Evolutionary conservation across 2,797 vertebrate genomes (phyloP).

Genomic region (Lateolabrax maculatus): DNA sequence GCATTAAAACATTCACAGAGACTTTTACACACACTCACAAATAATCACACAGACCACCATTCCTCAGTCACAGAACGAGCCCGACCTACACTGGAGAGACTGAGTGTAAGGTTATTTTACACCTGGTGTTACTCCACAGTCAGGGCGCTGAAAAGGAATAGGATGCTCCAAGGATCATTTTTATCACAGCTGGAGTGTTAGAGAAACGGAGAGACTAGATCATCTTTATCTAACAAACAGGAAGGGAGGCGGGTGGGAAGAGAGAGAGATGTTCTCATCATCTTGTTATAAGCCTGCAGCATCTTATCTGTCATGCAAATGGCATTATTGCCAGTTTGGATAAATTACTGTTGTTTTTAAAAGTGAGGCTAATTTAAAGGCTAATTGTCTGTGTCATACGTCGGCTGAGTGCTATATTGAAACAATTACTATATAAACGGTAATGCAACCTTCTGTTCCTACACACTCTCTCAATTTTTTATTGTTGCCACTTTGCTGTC

Average conservation of each 20-base stretch:
- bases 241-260: slow-evolving; percentile 23
- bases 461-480: slow-evolving; percentile 29
- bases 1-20: not conserved
- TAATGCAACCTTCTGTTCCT: slow-evolving; percentile 44
- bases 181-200: slow-evolving; percentile 52
- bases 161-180: slow-evolving; percentile 40
- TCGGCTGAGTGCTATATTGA: slow-evolving; percentile 44
- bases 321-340: slow-evolving; percentile 55
- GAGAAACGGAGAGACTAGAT: slow-evolving; percentile 35
- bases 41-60: not conserved
- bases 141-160: slow-evolving; percentile 26
- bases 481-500: slow-evolving; percentile 2
- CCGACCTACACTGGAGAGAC: not conserved
- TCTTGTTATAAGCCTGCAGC: slow-evolving; percentile 49
- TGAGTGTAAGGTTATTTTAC: slow-evolving; percentile 31
- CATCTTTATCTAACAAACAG: slow-evolving; percentile 42
- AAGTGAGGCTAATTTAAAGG: slow-evolving; percentile 69
- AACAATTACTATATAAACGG: slow-evolving; percentile 55
- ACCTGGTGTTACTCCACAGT: slow-evolving; percentile 22
- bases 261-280: slow-evolving; percentile 48
- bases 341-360: slow-evolving; percentile 64
- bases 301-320: slow-evolving; percentile 65
- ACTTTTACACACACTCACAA: not conserved
- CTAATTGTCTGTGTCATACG: slow-evolving; percentile 67
- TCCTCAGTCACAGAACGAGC: not conserved